These are phyloP conservation scores for Drosophila simulans DNA, from an alignment of 1,140 invertebrate genomes.

Conservation along the genomic window DNA sequence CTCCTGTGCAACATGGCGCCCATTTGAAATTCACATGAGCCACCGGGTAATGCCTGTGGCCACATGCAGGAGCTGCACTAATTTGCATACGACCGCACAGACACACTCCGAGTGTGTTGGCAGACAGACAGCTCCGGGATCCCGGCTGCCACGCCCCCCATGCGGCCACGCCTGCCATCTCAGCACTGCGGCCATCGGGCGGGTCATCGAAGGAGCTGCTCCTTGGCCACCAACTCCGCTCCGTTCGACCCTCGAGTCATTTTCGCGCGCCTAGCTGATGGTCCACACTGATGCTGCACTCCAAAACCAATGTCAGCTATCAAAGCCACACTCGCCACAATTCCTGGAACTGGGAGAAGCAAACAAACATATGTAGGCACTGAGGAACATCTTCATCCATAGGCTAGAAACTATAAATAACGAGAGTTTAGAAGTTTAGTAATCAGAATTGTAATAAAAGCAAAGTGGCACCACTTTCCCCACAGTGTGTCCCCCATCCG, in stretches of 20 bases:
- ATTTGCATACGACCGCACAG: conserved; percentile 47
- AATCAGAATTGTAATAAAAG: no score
- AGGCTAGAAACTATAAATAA: no score
- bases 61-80: conserved; percentile 47
- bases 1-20: conserved; percentile 21
- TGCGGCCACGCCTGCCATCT: conserved; percentile 5
- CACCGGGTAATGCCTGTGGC: conserved; percentile 58
- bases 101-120: conserved; percentile 12
- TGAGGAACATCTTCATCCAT: not conserved
- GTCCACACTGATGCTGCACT: conserved; percentile 9
- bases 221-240: not conserved
- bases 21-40: conserved; percentile 73
- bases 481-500: not conserved
- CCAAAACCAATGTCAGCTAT: conserved; percentile 29
- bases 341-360: not conserved
- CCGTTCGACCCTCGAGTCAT: conserved; percentile 24
- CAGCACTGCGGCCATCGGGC: conserved; percentile 19
- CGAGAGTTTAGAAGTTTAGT: no score
- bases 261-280: conserved; percentile 40
- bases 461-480: not conserved
- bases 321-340: not conserved
- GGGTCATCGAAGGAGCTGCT: conserved; percentile 27
- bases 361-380: not conserved
- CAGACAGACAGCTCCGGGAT: conserved; percentile 27
- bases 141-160: conserved; percentile 16